Evolutionary conservation across 2,888 invertebrate species (phyloP).

Genomic region (Synergus japonicus): DNA sequence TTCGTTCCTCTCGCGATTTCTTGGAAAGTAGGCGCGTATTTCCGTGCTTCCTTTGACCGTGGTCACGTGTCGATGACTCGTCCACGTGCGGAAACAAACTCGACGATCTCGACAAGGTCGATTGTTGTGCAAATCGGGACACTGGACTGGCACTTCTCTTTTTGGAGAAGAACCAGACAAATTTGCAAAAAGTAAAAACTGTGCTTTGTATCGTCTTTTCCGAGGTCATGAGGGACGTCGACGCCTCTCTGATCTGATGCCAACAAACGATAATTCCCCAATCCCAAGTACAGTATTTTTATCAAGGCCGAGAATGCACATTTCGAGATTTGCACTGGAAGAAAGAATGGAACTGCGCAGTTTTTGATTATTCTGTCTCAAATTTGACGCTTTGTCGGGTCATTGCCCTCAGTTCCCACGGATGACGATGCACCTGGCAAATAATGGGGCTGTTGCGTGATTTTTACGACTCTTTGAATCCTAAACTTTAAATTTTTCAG

Average conservation of each 20-base stretch:
- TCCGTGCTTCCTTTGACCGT: conserved; percentile 38
- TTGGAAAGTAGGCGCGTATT: conserved; percentile 38
- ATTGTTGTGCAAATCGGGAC: conserved; percentile 4
- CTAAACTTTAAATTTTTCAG: neutral
- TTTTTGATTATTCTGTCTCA: neutral
- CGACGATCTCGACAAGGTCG: conserved; percentile 28
- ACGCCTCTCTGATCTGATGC: neutral
- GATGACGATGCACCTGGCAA: conserved; percentile 38
- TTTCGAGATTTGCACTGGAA: neutral
- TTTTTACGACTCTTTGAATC: conserved; percentile 31
- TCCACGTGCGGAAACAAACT: conserved; percentile 33
- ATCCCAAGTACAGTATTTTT: conserved; percentile 5
- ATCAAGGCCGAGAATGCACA: neutral
- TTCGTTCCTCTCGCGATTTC: conserved; percentile 7
- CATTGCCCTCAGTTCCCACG: conserved; percentile 33
- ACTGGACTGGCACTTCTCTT: neutral
- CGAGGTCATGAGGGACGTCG: neutral
- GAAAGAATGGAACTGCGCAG: neutral
- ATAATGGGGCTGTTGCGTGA: conserved; percentile 35
- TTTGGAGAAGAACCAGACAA: neutral
- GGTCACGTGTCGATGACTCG: conserved; percentile 38
- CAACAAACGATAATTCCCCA: neutral
- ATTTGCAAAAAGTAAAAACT: neutral
- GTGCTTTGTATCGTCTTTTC: neutral
- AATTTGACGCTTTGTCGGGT: conserved; percentile 16